Evolutionary conservation across 1,140 invertebrate species (phyloP).

Genomic region (Theocolax elegans): DNA sequence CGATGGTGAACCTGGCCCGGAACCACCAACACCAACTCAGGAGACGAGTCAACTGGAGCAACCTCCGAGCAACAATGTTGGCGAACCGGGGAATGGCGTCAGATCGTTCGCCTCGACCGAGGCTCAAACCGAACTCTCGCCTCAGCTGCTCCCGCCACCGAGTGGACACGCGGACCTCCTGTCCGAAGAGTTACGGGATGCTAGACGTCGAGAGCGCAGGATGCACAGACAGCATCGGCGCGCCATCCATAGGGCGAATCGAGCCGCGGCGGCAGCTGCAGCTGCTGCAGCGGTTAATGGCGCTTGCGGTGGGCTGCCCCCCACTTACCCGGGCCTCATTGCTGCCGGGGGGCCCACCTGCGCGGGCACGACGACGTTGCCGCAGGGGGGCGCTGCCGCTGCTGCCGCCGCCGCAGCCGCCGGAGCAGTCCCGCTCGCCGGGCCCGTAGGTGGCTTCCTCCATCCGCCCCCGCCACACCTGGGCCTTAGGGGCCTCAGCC

Average conservation of each 20-base stretch:
- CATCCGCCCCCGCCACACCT: conserved; percentile 64
- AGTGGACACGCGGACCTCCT: conserved; percentile 42
- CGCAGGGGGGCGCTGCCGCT: conserved; percentile 34
- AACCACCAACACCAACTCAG: neutral
- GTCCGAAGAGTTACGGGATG: conserved; percentile 54
- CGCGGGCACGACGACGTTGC: conserved; percentile 10
- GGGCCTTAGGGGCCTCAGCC: conserved; percentile 62
- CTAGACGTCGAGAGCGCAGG: conserved; percentile 59
- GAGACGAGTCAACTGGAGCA: neutral
- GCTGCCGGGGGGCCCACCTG: conserved; percentile 2
- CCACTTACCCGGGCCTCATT: conserved; percentile 54
- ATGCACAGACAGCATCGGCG: conserved; percentile 58
- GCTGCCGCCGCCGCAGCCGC: conserved; percentile 47
- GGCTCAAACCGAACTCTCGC: conserved; percentile 60
- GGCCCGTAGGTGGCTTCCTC: conserved; percentile 54
- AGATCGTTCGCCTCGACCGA: conserved; percentile 62
- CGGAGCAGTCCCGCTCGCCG: conserved; percentile 53
- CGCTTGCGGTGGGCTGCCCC: conserved; percentile 58
- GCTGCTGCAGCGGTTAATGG: conserved; percentile 35
- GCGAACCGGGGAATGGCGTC: conserved; percentile 41
- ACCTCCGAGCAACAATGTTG: conserved; percentile 49
- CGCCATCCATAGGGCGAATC: conserved; percentile 54
- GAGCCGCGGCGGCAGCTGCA: conserved; percentile 41
- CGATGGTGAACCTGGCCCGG: conserved; percentile 49
- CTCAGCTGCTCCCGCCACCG: conserved; percentile 28